phyloP scores from a whole-genome alignment of 2,113 vertebrate species.

The Meles meles region DNA sequence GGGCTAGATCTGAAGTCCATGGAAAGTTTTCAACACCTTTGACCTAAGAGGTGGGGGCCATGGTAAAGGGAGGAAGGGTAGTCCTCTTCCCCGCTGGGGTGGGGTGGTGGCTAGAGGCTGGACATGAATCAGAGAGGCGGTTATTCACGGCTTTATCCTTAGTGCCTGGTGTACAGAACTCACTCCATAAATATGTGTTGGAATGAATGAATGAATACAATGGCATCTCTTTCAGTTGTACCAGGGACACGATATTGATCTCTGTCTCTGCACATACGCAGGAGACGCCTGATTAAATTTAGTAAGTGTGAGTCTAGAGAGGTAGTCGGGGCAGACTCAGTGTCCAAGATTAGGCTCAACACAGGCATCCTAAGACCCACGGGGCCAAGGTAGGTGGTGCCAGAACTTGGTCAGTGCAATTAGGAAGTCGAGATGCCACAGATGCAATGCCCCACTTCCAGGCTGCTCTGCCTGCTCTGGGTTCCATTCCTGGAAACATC shows the following conservation, averaged over 20 bases:
- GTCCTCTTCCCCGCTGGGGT: neutral
- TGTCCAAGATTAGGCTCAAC: neutral
- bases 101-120: neutral
- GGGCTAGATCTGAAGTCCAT: neutral
- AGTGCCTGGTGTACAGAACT: neutral
- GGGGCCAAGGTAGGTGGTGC: neutral
- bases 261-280: no score
- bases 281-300: neutral
- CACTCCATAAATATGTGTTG: neutral
- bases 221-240: neutral
- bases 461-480: neutral
- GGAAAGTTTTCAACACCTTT: neutral
- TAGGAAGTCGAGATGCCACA: accelerated
- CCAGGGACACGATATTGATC: neutral
- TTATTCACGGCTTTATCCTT: neutral
- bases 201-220: neutral
- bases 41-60: neutral
- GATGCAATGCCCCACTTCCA: neutral
- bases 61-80: neutral
- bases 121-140: neutral
- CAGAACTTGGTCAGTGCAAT: neutral
- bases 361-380: neutral
- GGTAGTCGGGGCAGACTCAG: neutral
- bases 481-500: neutral
- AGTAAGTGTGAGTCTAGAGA: neutral